Evolutionary conservation across 2,888 invertebrate species (phyloP), one percentile per base, ranked within the genome.

Genomic region (Drosophila paracracens): DNA sequence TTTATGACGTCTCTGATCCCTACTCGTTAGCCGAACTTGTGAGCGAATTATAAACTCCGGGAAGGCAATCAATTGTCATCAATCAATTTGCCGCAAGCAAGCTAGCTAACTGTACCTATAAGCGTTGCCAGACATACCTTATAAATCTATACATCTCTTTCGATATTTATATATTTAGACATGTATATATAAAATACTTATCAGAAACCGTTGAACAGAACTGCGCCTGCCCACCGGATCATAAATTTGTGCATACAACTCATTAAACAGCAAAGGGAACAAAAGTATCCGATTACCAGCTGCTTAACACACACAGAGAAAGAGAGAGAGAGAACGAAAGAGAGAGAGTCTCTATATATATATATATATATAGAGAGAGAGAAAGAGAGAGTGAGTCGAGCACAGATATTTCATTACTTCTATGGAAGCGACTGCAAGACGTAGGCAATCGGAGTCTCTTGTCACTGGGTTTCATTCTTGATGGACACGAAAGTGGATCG

Each of bases 201-300:
- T 73, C 68, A 50, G 38, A 76, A 72, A 48, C 68, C 74, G 81
- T 82, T 90, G 81, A 90, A 89, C 87, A 89, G 89, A 90, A 85
- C 89, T 90, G 87, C 83, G 89, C 82, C 86, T 89, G 89, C 80
- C 81, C 81, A 91, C 83, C 90, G 83, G 86, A 89, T 86, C 89
- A 91, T 90, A 89, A 91, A 91, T 89, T 91, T 83, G 91, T 91
- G 91, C 90, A 91, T 87, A 79, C 88, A 91, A 88, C 89, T 91
- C 91, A 91, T 91, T 91, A 90, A 83, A 75, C 91, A 91, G 75
- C 74, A 75, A 84, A 81, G 83, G 83, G 81, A 82, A 86, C 84
- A 89, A 90, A 90, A 88, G 79, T 90, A 89, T 91, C 89, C 74
- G 79, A 84, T 91, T 91, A 81, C 87, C 50, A 33, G 21, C 16